Conservation (phyloP, 2,888 invertebrate species). For the Epistrophe grossulariae region DNA sequence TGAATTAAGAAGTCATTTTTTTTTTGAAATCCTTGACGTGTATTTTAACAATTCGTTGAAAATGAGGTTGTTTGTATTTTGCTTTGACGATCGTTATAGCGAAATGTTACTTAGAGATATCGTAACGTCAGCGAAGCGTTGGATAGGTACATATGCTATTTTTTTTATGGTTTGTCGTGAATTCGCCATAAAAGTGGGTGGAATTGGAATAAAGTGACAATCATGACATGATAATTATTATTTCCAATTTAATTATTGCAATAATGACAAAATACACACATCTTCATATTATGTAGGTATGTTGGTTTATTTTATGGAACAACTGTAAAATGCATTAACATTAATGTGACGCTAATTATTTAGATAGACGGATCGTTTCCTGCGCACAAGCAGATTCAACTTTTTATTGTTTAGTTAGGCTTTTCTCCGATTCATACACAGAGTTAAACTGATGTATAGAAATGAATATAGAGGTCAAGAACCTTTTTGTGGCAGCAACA, state of each 20-base stretch:
- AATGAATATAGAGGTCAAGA: constrained; percentile 36
- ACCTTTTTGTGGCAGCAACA: constrained; percentile 22
- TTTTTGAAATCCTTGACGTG: neutral
- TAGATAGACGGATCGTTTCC: constrained; percentile 49
- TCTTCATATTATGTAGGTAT: too few relatives aligned
- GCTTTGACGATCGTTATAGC: constrained; percentile 29
- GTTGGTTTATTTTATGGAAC: constrained; percentile 45
- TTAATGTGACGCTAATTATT: constrained; percentile 66
- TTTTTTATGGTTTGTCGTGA: constrained; percentile 13
- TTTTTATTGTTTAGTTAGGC: constrained; percentile 13
- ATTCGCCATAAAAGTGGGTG: constrained; percentile 29
- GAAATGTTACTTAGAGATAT: constrained; percentile 28
- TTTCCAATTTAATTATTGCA: constrained; percentile 46
- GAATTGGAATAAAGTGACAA: constrained; percentile 29
- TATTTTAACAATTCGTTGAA: neutral
- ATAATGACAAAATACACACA: constrained; percentile 31
- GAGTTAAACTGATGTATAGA: neutral
- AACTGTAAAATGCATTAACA: constrained; percentile 54
- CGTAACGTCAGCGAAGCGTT: constrained; percentile 50
- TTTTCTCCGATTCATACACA: neutral
- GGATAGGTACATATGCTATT: neutral
- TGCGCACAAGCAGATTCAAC: constrained; percentile 44
- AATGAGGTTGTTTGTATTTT: constrained; percentile 5
- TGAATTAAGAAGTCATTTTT: constrained; percentile 16
- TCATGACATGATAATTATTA: constrained; percentile 50